phyloP scores from a whole-genome alignment of 1,140 invertebrate species.

The Drosophila nigromelanica region DNA sequence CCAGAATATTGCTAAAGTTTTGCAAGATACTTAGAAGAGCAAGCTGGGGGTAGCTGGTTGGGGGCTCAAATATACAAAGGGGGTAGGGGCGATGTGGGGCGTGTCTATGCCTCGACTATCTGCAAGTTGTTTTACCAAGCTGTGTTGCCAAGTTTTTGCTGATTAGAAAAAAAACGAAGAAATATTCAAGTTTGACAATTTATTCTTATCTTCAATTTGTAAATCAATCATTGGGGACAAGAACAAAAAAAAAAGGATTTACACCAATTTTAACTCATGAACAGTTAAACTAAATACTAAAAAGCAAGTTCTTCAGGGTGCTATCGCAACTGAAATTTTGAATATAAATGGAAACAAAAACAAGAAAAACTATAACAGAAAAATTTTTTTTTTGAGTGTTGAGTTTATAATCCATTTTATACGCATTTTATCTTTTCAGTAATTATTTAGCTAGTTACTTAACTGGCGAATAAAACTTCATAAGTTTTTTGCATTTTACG shows the following conservation, averaged over 20 bases:
- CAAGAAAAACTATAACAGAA: too few species aligned
- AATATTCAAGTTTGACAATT: neutral
- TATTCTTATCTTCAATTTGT: slow-evolving; percentile 8
- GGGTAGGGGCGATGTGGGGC: neutral
- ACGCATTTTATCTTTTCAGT: too few species aligned
- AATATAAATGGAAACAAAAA: too few species aligned
- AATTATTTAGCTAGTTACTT: too few species aligned
- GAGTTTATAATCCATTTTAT: neutral
- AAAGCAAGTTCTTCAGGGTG: too few species aligned
- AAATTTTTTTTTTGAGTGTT: neutral
- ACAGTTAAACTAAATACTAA: too few species aligned
- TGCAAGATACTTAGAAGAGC: neutral
- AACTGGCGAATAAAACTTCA: too few species aligned
- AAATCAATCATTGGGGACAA: slow-evolving; percentile 6
- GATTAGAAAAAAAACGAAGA: neutral
- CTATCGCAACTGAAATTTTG: too few species aligned
- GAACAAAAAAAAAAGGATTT: neutral
- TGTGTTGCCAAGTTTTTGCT: too few species aligned
- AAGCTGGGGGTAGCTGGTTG: neutral
- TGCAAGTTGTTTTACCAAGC: neutral
- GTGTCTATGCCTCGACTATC: neutral
- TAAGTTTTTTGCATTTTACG: too few species aligned
- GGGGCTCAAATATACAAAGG: too few species aligned
- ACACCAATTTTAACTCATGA: neutral
- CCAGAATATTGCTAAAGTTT: slow-evolving; percentile 54